A percentile compares a stretch with the other conserved stretches of the same genome.
phyloP scores from a whole-genome alignment of 53 echinoderm and acorn worm genomes.

The Echinometra lucunter region DNA sequence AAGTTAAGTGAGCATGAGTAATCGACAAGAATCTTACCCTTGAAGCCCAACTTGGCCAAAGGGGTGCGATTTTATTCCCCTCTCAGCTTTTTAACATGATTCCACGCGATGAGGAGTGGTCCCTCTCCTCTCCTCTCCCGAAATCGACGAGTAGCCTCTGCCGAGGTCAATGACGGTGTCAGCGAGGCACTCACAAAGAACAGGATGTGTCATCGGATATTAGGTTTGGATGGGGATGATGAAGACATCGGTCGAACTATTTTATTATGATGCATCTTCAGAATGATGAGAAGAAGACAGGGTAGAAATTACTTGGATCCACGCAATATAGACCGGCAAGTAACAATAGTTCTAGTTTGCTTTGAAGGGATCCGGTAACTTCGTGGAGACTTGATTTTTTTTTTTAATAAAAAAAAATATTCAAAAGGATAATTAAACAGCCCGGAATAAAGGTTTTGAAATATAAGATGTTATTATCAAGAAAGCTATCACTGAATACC shows the following conservation, averaged over 20 bases:
- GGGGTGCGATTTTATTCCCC: not conserved
- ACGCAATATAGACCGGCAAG: no score
- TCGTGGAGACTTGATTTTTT: no score
- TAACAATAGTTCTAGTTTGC: no score
- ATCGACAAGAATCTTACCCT: not conserved
- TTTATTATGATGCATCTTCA: not conserved
- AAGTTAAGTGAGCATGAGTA: conserved; percentile 44
- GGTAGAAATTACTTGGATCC: not conserved
- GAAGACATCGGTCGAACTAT: not conserved
- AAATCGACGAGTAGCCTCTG: conserved; percentile 13
- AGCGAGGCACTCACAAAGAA: conserved; percentile 9
- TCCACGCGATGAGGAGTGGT: not conserved
- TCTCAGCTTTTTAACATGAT: not conserved
- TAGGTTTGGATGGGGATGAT: not conserved
- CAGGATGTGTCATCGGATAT: conserved; percentile 26
- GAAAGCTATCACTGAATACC: no score
- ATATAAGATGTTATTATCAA: no score
- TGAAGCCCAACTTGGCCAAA: conserved; percentile 9
- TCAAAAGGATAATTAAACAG: no score
- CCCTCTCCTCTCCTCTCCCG: conserved; percentile 14
- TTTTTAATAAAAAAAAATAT: no score
- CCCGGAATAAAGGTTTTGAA: no score
- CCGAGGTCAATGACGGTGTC: conserved; percentile 26
- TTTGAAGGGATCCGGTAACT: no score
- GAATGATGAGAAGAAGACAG: not conserved